Conservation (phyloP, 2,113 vertebrate genomes). For the Tenrec ecaudatus region DNA sequence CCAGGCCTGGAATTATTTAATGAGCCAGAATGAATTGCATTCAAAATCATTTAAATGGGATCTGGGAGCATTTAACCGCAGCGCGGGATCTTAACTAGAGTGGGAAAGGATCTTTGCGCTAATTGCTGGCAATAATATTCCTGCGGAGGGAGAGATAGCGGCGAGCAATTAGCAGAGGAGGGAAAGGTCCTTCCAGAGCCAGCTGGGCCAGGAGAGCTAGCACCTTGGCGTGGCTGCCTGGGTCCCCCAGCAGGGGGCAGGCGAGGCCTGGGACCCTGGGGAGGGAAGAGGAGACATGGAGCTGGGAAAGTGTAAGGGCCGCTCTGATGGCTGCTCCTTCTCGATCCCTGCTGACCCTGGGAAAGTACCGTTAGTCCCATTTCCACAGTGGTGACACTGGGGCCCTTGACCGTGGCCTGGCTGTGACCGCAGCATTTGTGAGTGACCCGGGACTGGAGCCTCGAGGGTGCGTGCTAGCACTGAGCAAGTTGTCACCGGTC, state of each 20-base stretch:
- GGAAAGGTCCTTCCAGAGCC: conserved; percentile 82
- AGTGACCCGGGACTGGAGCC: not conserved
- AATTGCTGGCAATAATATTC: conserved; percentile 90
- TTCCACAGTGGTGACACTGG: not conserved
- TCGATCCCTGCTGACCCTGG: not conserved
- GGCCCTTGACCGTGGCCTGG: not conserved
- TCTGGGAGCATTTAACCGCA: conserved; percentile 90
- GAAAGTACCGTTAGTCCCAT: not conserved
- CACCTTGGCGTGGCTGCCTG: conserved; percentile 63
- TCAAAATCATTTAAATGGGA: conserved; percentile 91
- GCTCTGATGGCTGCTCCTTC: too few species aligned
- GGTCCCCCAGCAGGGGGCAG: conserved; percentile 19
- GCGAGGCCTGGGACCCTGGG: not conserved
- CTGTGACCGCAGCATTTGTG: not conserved
- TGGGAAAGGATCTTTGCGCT: conserved; percentile 88
- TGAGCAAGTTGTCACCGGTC: not conserved
- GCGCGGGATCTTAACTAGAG: conserved; percentile 89
- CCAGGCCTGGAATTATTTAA: conserved; percentile 89
- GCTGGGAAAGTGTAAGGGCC: not conserved
- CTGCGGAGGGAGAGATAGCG: conserved; percentile 84
- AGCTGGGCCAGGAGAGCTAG: conserved; percentile 64
- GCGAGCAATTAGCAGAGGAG: conserved; percentile 85
- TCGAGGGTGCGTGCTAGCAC: not conserved
- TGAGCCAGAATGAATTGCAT: conserved; percentile 90
- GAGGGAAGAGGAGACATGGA: too few species aligned